Conservation (phyloP, 1,140 invertebrate species). For the Himalopsyche phryganea region DNA sequence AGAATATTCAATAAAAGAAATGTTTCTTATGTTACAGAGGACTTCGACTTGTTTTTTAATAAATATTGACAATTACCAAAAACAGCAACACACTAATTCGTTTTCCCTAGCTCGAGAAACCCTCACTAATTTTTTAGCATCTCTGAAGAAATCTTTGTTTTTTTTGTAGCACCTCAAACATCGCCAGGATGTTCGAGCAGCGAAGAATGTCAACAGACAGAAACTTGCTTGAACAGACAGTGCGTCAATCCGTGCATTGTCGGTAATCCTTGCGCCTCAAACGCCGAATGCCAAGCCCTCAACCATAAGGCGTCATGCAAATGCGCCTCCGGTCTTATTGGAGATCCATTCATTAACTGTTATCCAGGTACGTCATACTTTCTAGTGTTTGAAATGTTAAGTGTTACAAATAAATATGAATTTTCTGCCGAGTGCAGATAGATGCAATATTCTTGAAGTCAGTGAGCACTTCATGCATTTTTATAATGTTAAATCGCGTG, state of each 20-base stretch:
- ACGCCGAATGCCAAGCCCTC: conserved; percentile 72
- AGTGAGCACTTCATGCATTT: no score
- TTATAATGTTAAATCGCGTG: no score
- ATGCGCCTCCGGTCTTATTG: conserved; percentile 70
- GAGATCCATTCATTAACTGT: conserved; percentile 79
- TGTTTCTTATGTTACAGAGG: conserved; percentile 1
- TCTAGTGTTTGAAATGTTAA: no score
- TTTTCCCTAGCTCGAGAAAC: background rate
- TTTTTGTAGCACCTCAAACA: conserved; percentile 44
- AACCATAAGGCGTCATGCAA: conserved; percentile 74
- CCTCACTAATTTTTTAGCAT: conserved; percentile 3
- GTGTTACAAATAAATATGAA: no score
- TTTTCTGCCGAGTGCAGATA: no score
- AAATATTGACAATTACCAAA: background rate
- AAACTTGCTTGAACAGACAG: conserved; percentile 68
- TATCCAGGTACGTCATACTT: conserved; percentile 54
- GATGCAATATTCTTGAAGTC: no score
- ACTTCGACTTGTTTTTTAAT: background rate
- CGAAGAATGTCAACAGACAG: conserved; percentile 67
- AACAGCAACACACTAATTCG: conserved; percentile 21
- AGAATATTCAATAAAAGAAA: background rate
- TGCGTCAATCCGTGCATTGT: conserved; percentile 76
- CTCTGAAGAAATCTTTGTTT: conserved; percentile 1
- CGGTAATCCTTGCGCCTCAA: conserved; percentile 71
- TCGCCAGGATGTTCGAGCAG: conserved; percentile 64